Evolutionary conservation across 1,140 invertebrate genomes (phyloP), one percentile per base, ranked within the genome.

Genomic region (Meteorus sp.): DNA sequence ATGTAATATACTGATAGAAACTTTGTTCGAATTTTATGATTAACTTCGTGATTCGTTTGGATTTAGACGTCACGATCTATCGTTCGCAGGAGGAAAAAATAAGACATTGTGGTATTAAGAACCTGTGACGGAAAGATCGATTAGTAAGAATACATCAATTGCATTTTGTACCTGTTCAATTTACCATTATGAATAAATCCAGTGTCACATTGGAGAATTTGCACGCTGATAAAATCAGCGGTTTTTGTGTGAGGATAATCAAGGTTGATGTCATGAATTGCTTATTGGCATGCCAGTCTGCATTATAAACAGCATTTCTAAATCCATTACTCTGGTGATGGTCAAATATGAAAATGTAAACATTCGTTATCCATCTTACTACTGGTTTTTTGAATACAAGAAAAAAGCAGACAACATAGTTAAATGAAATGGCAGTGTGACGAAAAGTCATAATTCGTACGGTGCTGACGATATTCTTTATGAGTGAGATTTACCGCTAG

Each of bases 111-210:
- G 23, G 51, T 60, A 27, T 60, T 33, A 7, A 33, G 11, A 33
- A 7, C 29, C 6, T 33, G 11, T 33, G 11, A 33, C 11, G 4
- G n/a, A n/a, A n/a, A 23, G 7, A 9, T 33, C 22, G 11, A 13
- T 50, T 7, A 39, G 13, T 39, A 7, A n/a, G n/a, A n/a, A n/a
- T n/a, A n/a, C n/a, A n/a, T n/a, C n/a, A n/a, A n/a, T n/a, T n/a
- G n/a, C n/a, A n/a, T n/a, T n/a, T n/a, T n/a, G n/a, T n/a, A n/a
- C 2, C 22, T 13, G 11, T 4, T 1, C 33, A 54, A 39, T 20
- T 59, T 62, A 69, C 68, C 51, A 54, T 55, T 4, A 55, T 23
- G 47, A 70, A 70, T 29, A 63, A 44, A 17, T 63, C 56, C 31
- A 67, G 13, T 9, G 64, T 59, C 11, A 70, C 52, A n/a, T 22